Evolutionary conservation across 2,888 invertebrate species (phyloP).

Genomic region (Cryptosula pallasiana): DNA sequence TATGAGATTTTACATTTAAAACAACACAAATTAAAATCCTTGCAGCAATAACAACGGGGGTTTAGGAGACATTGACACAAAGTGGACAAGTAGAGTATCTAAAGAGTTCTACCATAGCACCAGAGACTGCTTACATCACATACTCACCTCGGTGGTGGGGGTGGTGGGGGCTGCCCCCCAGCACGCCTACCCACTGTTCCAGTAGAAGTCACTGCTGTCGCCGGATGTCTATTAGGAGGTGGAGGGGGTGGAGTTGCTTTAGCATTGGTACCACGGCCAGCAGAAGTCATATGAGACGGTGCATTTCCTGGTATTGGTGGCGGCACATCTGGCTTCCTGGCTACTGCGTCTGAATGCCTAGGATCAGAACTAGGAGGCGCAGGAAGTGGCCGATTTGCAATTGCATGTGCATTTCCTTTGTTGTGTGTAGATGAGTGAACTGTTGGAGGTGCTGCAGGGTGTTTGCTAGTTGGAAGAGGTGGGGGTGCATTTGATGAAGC

Average conservation of each 20-base stretch:
- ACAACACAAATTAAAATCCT: no score
- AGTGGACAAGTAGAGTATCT: no score
- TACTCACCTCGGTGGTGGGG: slow-evolving; percentile 25
- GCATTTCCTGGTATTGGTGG: slow-evolving; percentile 38
- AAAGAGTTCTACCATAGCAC: no score
- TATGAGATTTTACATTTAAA: no score
- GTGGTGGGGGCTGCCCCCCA: slow-evolving; percentile 20
- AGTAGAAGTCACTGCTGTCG: background rate
- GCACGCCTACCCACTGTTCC: slow-evolving; percentile 6
- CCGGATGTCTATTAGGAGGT: background rate
- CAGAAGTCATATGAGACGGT: slow-evolving; percentile 29
- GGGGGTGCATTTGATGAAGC: background rate
- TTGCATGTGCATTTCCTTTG: slow-evolving; percentile 29
- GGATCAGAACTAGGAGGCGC: slow-evolving; percentile 50
- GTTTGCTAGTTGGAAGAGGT: background rate
- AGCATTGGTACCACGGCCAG: slow-evolving; percentile 27
- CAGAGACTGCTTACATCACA: no score
- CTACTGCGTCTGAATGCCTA: slow-evolving; percentile 22
- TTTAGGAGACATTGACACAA: no score
- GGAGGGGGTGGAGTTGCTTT: slow-evolving; percentile 24
- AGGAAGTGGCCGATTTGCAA: slow-evolving; percentile 29
- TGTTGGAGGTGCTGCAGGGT: slow-evolving; percentile 32
- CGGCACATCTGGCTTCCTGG: slow-evolving; percentile 64
- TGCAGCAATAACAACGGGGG: no score
- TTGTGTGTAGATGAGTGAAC: slow-evolving; percentile 31